phyloP scores from a whole-genome alignment of 1,140 invertebrate genomes.

The Drosophila ercepeae region DNA sequence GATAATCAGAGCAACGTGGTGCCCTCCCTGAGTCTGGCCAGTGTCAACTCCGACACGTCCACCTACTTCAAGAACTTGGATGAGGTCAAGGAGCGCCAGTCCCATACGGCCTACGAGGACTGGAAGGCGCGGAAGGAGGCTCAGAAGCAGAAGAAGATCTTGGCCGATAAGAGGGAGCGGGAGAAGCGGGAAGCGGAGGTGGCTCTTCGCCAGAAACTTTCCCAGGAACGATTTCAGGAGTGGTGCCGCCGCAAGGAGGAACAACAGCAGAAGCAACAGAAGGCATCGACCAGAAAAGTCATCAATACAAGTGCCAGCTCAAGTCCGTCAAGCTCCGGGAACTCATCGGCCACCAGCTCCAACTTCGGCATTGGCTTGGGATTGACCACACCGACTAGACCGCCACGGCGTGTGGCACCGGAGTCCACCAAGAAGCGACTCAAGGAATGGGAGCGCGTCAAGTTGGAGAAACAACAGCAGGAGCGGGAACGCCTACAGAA shows the following conservation, averaged over 20 bases:
- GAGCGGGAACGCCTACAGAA: conserved; percentile 37
- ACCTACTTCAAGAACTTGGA: conserved; percentile 51
- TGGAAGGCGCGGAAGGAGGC: conserved; percentile 59
- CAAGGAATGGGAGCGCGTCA: conserved; percentile 51
- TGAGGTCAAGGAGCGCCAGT: conserved; percentile 34
- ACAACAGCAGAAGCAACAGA: conserved; percentile 23
- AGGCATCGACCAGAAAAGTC: not conserved
- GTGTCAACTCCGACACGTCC: conserved; percentile 29
- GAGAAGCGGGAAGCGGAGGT: conserved; percentile 41
- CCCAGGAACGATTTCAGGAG: conserved; percentile 48
- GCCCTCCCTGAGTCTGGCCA: conserved; percentile 43
- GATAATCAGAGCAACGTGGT: conserved; percentile 47
- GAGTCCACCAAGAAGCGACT: conserved; percentile 33
- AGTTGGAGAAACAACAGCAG: conserved; percentile 35
- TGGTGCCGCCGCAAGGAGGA: conserved; percentile 45
- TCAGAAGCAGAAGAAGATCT: conserved; percentile 41
- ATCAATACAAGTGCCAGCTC: not conserved
- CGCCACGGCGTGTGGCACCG: conserved; percentile 7
- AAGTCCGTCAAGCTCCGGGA: conserved; percentile 1
- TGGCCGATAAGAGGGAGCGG: conserved; percentile 36
- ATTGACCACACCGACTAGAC: not conserved
- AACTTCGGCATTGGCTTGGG: not conserved
- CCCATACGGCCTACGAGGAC: conserved; percentile 30
- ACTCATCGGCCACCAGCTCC: conserved; percentile 6
- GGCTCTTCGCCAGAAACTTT: conserved; percentile 40